phyloP scores from a whole-genome alignment of 2,888 invertebrate genomes.

The Tanytarsus gracilentus region DNA sequence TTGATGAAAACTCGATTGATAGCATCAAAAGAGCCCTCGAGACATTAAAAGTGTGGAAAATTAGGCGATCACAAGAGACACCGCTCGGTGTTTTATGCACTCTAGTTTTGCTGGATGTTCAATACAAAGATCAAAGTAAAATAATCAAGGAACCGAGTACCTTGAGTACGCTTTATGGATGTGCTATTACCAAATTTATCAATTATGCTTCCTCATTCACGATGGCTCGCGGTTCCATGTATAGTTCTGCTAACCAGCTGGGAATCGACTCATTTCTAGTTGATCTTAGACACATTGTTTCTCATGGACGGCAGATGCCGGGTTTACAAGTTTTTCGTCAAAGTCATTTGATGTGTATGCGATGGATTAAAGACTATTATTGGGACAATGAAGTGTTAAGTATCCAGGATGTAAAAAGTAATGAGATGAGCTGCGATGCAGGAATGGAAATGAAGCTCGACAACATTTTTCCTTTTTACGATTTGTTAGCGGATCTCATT shows the following conservation, averaged over 20 bases:
- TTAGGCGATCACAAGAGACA: constrained; percentile 38
- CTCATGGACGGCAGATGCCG: constrained; percentile 40
- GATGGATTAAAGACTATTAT: constrained; percentile 40
- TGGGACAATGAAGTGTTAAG: constrained; percentile 36
- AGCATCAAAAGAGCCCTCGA: constrained; percentile 34
- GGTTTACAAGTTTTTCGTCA: constrained; percentile 36
- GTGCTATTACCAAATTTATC: constrained; percentile 41
- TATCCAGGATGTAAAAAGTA: constrained; percentile 36
- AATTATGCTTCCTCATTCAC: constrained; percentile 36
- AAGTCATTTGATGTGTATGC: constrained; percentile 37
- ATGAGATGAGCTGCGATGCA: constrained; percentile 35
- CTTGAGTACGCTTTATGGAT: constrained; percentile 37
- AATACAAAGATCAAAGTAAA: constrained; percentile 35
- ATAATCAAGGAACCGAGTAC: neutral
- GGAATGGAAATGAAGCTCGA: constrained; percentile 34
- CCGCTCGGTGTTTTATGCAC: constrained; percentile 41
- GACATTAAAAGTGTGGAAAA: constrained; percentile 38
- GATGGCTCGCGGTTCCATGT: constrained; percentile 39
- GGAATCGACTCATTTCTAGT: constrained; percentile 42
- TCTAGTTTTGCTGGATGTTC: constrained; percentile 36
- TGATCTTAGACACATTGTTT: constrained; percentile 41
- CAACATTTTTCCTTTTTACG: constrained; percentile 36
- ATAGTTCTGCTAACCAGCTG: constrained; percentile 38
- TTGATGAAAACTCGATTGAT: constrained; percentile 32
- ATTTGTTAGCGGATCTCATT: constrained; percentile 31